Evolutionary conservation across 2,888 invertebrate genomes (phyloP), one percentile per base, ranked within the genome.

Genomic region (Peribatodes rhomboidaria): DNA sequence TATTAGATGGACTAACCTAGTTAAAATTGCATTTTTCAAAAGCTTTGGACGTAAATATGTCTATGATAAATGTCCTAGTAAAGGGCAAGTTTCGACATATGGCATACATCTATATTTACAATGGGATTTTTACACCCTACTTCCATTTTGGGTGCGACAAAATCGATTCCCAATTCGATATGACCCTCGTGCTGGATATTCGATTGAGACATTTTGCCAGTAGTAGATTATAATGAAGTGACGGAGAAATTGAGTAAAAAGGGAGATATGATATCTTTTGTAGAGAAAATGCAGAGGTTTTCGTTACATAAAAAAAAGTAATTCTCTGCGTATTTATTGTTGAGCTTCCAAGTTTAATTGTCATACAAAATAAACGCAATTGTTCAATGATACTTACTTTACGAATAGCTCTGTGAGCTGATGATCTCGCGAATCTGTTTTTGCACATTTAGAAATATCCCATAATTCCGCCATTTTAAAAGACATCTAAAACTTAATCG

Each of bases 81-180:
- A 74, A 74, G 75, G 72, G 71, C 74, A 78, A 78, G 74, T 78
- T 72, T 79, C 84, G 87, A 87, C 92, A 92, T 92, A 92, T 91
- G 91, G 91, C 83, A 73, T 72, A 86, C 87, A 88, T 90, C 89
- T 89, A 85, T 88, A 87, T 87, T 50, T 85, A 90, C 87, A 91
- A 90, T 90, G 82, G 85, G 86, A 88, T 87, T 83, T 88, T 89
- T 87, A 87, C 91, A 92, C 92, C 92, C 92, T 54, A 53, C 46
- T 54, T 16, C 14, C 84, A 90, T 88, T 88, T 86, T 85, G 90
- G 85, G 87, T 86, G 88, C 83, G 89, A 92, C 89, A 88, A 91
- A 90, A 92, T 92, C 91, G 90, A 92, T 92, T 91, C 78, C 77
- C 89, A 88, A 92, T 91, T 90, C 84, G 89, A 87, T 89, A 87